Evolutionary conservation across 2,113 vertebrate genomes (phyloP).

Genomic region (Xenopus laevis): DNA sequence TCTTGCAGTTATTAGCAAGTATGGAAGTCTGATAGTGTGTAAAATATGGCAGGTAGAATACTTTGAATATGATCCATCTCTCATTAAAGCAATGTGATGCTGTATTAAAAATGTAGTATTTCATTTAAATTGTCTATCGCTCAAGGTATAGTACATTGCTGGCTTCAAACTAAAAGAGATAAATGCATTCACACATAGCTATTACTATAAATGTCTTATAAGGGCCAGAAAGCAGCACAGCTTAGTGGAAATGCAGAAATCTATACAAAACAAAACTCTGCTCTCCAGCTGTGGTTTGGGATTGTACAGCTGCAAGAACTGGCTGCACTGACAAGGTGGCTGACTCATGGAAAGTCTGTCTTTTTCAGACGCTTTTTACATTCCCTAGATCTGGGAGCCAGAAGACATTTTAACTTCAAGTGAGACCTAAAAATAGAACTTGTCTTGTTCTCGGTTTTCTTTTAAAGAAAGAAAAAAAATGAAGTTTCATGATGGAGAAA

Average conservation of each 20-base stretch:
- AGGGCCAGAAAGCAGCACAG: background rate
- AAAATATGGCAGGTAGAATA: too few relatives aligned
- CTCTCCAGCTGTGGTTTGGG: slow-evolving; percentile 27
- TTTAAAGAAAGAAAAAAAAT: slow-evolving; percentile 24
- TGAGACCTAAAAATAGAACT: slow-evolving; percentile 32
- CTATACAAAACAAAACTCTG: slow-evolving; percentile 27
- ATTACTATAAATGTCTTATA: background rate
- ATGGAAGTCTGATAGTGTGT: too few relatives aligned
- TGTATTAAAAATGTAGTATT: too few relatives aligned
- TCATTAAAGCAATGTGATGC: too few relatives aligned
- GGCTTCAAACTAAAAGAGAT: too few relatives aligned
- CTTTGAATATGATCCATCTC: too few relatives aligned
- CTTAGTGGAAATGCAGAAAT: background rate
- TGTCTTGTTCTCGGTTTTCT: slow-evolving; percentile 19
- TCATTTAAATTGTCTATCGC: too few relatives aligned
- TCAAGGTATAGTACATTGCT: too few relatives aligned
- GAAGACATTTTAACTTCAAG: slow-evolving; percentile 16
- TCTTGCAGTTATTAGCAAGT: too few relatives aligned
- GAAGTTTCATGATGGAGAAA: slow-evolving; percentile 9
- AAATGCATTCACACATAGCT: background rate
- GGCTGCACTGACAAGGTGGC: background rate
- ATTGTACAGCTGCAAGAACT: slow-evolving; percentile 17
- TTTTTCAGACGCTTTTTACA: slow-evolving; percentile 21
- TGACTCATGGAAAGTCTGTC: slow-evolving; percentile 41
- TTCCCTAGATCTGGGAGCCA: slow-evolving; percentile 21